Conservation (phyloP, 2,888 invertebrate genomes). For the Cryptus armator region DNA sequence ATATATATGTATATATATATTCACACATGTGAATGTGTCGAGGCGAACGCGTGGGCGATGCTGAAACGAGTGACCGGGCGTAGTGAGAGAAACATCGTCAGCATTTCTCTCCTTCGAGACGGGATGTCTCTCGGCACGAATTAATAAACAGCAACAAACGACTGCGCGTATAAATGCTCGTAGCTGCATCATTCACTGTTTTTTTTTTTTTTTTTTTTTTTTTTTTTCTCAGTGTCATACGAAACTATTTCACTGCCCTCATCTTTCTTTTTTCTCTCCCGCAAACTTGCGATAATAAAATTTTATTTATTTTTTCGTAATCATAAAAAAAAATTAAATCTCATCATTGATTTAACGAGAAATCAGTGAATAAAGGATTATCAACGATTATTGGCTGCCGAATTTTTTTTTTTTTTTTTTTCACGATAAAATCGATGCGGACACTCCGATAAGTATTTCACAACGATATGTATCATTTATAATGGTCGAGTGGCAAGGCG, state of each 20-base stretch:
- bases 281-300: background rate
- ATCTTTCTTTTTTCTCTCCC: background rate
- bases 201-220: background rate
- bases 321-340: too few relatives aligned
- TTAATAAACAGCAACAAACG: conserved; percentile 84
- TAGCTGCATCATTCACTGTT: conserved; percentile 65
- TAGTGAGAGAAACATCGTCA: conserved; percentile 51
- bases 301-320: too few relatives aligned
- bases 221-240: background rate
- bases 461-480: background rate
- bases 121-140: conserved; percentile 82
- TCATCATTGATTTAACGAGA: too few relatives aligned
- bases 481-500: background rate
- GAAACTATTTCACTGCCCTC: background rate
- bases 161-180: conserved; percentile 79
- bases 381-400: too few relatives aligned
- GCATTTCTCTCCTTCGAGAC: conserved; percentile 73
- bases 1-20: conserved; percentile 17
- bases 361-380: too few relatives aligned
- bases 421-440: too few relatives aligned
- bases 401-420: too few relatives aligned
- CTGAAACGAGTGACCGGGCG: conserved; percentile 45
- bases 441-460: too few relatives aligned
- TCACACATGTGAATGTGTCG: conserved; percentile 42
- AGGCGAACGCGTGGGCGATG: conserved; percentile 62